Evolutionary conservation across 2,797 vertebrate species (phyloP).

Genomic region (Masticophis lateralis): DNA sequence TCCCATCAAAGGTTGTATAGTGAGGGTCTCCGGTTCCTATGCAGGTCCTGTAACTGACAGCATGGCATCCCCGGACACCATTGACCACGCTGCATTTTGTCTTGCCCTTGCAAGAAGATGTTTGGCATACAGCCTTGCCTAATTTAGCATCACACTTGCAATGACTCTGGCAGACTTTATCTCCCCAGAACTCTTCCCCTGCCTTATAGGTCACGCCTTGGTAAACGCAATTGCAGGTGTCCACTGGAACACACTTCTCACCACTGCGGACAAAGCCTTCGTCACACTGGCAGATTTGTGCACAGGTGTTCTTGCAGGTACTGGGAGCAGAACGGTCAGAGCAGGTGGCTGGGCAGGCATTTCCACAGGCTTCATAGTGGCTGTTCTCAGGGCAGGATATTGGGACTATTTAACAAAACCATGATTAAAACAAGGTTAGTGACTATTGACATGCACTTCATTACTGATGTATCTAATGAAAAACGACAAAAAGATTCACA

Average conservation of each 20-base stretch:
- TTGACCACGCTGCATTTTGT: conserved; percentile 36
- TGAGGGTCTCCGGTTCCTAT: conserved; percentile 42
- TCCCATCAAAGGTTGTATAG: conserved; percentile 67
- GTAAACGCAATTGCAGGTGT: neutral
- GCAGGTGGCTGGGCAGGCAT: conserved; percentile 8
- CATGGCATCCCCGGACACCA: conserved; percentile 42
- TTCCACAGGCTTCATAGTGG: neutral
- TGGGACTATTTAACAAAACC: neutral
- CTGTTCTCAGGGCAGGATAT: conserved; percentile 10
- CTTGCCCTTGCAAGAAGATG: conserved; percentile 32
- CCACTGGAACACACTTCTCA: accelerated
- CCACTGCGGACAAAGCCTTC: neutral
- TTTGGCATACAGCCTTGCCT: conserved; percentile 2
- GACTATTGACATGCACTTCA: accelerated
- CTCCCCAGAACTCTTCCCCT: conserved; percentile 26
- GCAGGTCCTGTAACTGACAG: conserved; percentile 41
- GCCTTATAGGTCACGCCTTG: neutral
- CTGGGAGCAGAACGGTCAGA: accelerated
- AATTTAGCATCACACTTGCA: neutral
- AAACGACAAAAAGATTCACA: no score
- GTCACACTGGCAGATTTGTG: neutral
- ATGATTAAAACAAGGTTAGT: neutral
- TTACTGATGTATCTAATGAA: neutral
- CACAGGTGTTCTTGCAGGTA: accelerated
- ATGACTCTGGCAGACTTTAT: neutral